Evolutionary conservation across 2,888 invertebrate species (phyloP).

Genomic region (Leucophora obtusa): DNA sequence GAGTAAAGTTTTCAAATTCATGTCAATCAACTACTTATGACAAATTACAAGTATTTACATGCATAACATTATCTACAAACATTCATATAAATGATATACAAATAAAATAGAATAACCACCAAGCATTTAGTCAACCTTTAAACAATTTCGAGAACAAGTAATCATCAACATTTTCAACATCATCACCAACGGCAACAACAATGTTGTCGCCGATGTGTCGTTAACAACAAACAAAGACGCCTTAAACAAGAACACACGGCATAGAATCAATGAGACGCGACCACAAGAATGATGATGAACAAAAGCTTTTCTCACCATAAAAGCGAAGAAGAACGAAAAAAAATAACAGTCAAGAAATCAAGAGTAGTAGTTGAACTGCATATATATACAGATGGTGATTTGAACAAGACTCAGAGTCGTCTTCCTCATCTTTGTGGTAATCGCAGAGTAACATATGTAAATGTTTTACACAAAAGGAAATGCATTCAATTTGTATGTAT

Average conservation of each 20-base stretch:
- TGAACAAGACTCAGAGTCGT: slow-evolving; percentile 7
- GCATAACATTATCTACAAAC: slow-evolving; percentile 24
- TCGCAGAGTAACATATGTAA: slow-evolving; percentile 52
- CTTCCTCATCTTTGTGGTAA: slow-evolving; percentile 15
- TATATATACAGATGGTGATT: slow-evolving; percentile 14
- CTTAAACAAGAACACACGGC: slow-evolving; percentile 39
- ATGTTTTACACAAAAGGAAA: slow-evolving; percentile 54
- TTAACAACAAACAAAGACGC: slow-evolving; percentile 36
- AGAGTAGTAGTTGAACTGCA: background rate
- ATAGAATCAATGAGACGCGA: slow-evolving; percentile 54
- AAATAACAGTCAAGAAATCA: slow-evolving; percentile 16
- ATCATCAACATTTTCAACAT: slow-evolving; percentile 31
- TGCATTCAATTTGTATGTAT: slow-evolving; percentile 54
- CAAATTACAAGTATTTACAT: slow-evolving; percentile 58
- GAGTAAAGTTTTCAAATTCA: slow-evolving; percentile 14
- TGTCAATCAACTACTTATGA: slow-evolving; percentile 51
- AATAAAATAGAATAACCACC: slow-evolving; percentile 3
- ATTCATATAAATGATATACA: background rate
- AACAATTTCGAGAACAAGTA: slow-evolving; percentile 32
- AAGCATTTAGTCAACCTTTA: background rate
- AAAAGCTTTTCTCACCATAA: slow-evolving; percentile 7
- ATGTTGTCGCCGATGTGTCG: slow-evolving; percentile 45
- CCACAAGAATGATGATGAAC: slow-evolving; percentile 37
- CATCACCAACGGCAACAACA: slow-evolving; percentile 21
- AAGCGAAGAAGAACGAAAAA: background rate